Percentiles rank a stretch among this genome's conserved stretches.
phyloP scores from a whole-genome alignment of 2,797 vertebrate species.

The Sebastes minor region DNA sequence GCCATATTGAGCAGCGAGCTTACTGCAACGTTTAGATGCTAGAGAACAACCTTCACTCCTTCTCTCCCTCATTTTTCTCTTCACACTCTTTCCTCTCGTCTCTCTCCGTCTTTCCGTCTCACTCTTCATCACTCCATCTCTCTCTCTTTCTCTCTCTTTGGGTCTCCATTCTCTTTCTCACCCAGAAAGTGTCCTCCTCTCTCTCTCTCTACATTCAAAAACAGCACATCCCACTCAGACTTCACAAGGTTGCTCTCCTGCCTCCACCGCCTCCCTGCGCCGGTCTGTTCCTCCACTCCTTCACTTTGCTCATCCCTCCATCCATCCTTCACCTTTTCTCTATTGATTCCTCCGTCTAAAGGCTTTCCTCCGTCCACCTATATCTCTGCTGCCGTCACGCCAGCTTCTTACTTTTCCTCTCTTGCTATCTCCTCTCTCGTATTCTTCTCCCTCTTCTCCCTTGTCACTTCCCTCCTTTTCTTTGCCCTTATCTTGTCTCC shows the following conservation, averaged over 20 bases:
- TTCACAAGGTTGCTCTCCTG: constrained; percentile 77
- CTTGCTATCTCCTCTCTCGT: constrained; percentile 46
- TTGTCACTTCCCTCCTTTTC: constrained; percentile 63
- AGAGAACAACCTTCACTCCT: constrained; percentile 76
- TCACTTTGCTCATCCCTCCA: constrained; percentile 57
- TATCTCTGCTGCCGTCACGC: constrained; percentile 60
- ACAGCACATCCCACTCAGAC: constrained; percentile 78
- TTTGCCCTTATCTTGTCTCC: constrained; percentile 72
- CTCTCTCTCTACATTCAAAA: constrained; percentile 62
- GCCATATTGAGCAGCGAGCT: constrained; percentile 79
- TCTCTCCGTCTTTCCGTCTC: constrained; percentile 12
- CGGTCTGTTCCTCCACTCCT: constrained; percentile 59
- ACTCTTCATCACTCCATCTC: neutral
- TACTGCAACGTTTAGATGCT: constrained; percentile 75
- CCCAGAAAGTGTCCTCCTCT: constrained; percentile 56
- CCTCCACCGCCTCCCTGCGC: constrained; percentile 57
- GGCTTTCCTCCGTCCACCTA: constrained; percentile 56
- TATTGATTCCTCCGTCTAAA: constrained; percentile 62
- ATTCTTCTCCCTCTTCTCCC: constrained; percentile 56
- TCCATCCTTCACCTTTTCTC: constrained; percentile 66
- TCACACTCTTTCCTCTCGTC: constrained; percentile 41
- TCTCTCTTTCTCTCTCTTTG: constrained; percentile 19
- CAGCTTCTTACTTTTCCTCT: constrained; percentile 35
- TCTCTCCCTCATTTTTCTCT: constrained; percentile 58
- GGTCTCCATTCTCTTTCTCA: constrained; percentile 33